Evolutionary conservation across 2,113 vertebrate species (phyloP).

Genomic region (Tichodroma muraria): DNA sequence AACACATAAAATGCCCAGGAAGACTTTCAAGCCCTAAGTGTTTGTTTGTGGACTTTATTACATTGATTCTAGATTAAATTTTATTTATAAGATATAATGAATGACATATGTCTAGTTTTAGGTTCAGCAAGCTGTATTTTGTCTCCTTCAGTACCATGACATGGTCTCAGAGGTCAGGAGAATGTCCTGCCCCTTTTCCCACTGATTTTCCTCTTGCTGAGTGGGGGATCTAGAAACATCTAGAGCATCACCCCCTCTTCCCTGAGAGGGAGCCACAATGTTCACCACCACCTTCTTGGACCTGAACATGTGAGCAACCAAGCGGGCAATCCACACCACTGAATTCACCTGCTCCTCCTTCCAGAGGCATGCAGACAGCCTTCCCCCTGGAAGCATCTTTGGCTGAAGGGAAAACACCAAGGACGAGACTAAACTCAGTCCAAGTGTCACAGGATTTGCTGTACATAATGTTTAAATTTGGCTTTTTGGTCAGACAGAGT

Average conservation of each 20-base stretch:
- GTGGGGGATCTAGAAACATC: background rate
- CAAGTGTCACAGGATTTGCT: background rate
- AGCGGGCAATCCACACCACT: background rate
- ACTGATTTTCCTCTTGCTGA: background rate
- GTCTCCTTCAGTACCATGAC: background rate
- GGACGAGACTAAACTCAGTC: background rate
- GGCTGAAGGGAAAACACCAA: background rate
- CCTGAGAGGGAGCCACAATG: background rate
- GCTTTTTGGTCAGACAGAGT: background rate
- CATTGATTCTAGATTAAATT: background rate
- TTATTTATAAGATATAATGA: background rate
- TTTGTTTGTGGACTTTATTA: background rate
- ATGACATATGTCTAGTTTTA: background rate
- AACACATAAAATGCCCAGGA: background rate
- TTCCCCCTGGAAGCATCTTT: background rate
- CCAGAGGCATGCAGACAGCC: background rate
- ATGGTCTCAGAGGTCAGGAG: background rate
- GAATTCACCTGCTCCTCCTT: background rate
- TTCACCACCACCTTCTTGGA: background rate
- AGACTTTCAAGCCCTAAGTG: background rate
- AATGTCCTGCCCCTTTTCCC: background rate
- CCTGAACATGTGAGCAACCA: rapidly evolving
- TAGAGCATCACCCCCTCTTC: background rate
- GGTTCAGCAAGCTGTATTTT: background rate
- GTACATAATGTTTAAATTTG: background rate